These are phyloP conservation scores for Coracopsis vasa DNA, from an alignment of 2,113 vertebrate species.

Conservation along the genomic window DNA sequence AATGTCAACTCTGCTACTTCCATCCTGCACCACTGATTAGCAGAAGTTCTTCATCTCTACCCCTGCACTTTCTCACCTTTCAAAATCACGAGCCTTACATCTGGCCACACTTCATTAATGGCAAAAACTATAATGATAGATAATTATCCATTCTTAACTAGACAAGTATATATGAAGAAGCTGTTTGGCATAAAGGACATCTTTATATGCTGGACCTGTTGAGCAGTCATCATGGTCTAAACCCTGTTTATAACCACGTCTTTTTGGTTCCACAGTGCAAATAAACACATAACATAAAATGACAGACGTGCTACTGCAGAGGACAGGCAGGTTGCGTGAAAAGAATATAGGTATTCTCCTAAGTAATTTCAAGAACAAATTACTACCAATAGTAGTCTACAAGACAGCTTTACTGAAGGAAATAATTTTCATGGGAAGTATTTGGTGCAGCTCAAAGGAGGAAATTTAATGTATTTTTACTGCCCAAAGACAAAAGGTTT, in stretches of 20 bases:
- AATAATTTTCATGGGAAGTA: neutral
- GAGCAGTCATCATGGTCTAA: neutral
- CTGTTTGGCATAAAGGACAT: neutral
- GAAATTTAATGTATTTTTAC: neutral
- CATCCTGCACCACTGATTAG: neutral
- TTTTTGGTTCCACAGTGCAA: neutral
- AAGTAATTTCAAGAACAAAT: slow-evolving; percentile 6
- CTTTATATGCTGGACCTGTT: neutral
- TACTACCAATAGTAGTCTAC: neutral
- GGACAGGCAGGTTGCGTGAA: neutral
- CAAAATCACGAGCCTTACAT: neutral
- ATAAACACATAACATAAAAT: neutral
- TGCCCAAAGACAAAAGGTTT: neutral
- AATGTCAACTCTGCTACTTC: neutral
- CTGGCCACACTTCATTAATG: neutral
- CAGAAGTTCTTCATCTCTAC: neutral
- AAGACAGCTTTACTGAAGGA: neutral
- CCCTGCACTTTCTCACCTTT: neutral
- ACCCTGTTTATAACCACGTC: neutral
- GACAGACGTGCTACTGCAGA: neutral
- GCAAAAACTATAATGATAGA: neutral
- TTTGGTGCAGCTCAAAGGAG: neutral
- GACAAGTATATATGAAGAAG: neutral
- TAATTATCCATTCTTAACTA: neutral
- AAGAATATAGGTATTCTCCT: neutral